These are phyloP conservation scores for Dipus sagitta DNA, from an alignment of 2,797 vertebrate species.

Conservation along the genomic window DNA sequence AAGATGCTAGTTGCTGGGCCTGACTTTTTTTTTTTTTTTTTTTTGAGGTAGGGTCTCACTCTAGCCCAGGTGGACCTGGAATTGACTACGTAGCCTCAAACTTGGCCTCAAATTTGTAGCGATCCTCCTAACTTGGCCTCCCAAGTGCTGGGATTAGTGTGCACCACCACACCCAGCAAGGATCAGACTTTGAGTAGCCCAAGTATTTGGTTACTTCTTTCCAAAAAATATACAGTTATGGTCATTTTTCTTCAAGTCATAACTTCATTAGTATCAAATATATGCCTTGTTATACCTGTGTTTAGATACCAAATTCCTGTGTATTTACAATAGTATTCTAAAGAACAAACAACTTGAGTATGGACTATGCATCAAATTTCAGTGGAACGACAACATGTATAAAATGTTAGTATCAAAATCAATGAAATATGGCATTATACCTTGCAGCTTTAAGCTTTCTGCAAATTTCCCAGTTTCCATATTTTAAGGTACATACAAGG, in stretches of 20 bases:
- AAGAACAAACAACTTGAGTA: slow-evolving; percentile 25
- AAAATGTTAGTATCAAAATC: neutral
- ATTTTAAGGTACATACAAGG: slow-evolving; percentile 21
- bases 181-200: neutral
- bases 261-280: slow-evolving; percentile 20
- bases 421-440: neutral
- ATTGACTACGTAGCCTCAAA: too few species aligned
- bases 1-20: neutral
- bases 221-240: slow-evolving; percentile 48
- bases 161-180: too few species aligned
- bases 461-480: neutral
- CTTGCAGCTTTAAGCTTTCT: neutral
- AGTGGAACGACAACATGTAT: neutral
- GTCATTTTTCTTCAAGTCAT: slow-evolving; percentile 10
- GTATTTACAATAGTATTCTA: neutral
- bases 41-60: too few species aligned
- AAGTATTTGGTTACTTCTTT: slow-evolving; percentile 40
- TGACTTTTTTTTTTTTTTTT: neutral
- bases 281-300: slow-evolving; percentile 30
- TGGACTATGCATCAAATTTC: neutral
- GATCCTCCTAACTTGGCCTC: too few species aligned
- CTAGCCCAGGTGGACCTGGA: too few species aligned
- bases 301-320: slow-evolving; percentile 34
- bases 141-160: too few species aligned
- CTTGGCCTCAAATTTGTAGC: too few species aligned